Base-by-base conservation (phyloP, 2,113 vertebrate species). In the Progne subis region DNA sequence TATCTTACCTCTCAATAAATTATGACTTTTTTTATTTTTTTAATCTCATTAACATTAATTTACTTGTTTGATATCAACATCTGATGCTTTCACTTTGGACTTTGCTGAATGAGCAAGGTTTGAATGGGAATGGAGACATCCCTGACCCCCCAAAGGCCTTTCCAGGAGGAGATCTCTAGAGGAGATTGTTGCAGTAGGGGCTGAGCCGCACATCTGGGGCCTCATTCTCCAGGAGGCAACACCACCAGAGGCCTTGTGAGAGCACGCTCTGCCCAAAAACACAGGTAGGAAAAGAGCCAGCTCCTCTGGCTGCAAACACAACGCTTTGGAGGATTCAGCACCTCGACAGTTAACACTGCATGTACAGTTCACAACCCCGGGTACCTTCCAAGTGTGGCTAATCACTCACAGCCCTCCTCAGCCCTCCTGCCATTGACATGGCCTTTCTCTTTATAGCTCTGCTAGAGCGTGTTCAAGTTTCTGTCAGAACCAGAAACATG, bases 401-500 rank as follows among this genome's bases (percentile, higher is more conserved):
- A 96, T 96, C 82, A 88, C 78, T 88, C 72, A 46, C 80, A 90
- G 81, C 71, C 63, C 50, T 82, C 59, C 84, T 71, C 47, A 57
- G 79, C 88, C 70, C 90, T 95, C 90, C 90, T 13, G n/a, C 87
- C 82, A 88, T 2, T 88, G 88, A 71, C 11, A 41, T 92, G 84
- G 65, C 88, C 72, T 15, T 88, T 86, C 92, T 93, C 94, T 95
- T 94, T 96, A 93, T 68, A 95, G 86, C 86, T 96, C 85, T 95
- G 84, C 92, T 92, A 96, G 94, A 94, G 86, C 56, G 31, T 96
- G 95, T 93, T 96, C 92, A 94, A 90, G 92, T 86, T 96, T 95
- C 96, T 96, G 94, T 96, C 95, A 97, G 92, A 92, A 93, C 80
- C 88, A 97, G 95, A 93, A 97, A 94, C 90, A 95, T 57, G 92